phyloP scores from a whole-genome alignment of 1,140 invertebrate species.

The Agraylea sexmaculata region DNA sequence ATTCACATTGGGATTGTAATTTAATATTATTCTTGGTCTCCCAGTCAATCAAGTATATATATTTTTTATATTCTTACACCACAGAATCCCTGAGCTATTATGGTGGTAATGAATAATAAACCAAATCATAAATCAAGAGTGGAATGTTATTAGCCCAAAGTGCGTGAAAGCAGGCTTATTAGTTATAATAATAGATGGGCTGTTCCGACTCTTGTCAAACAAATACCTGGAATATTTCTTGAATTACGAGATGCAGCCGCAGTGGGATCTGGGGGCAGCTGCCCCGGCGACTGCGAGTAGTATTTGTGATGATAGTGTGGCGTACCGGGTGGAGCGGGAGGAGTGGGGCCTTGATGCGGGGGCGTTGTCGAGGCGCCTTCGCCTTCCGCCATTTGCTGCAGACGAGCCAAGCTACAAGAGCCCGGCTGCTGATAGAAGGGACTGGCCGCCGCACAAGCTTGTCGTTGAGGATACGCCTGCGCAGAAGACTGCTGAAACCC shows the following conservation, averaged over 20 bases:
- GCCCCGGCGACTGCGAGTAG: constrained; percentile 12
- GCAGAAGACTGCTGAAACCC: constrained; percentile 14
- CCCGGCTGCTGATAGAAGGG: constrained; percentile 26
- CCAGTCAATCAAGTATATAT: no score
- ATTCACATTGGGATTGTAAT: no score
- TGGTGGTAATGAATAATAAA: no score
- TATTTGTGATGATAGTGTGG: constrained; percentile 20
- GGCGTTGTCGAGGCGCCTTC: constrained; percentile 23
- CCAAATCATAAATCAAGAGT: no score
- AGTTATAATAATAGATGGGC: no score
- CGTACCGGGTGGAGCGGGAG: constrained; percentile 21
- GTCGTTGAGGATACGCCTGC: constrained; percentile 15
- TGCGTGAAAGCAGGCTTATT: no score
- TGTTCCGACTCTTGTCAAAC: constrained; percentile 1
- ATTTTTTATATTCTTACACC: no score
- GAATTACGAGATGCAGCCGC: constrained; percentile 14
- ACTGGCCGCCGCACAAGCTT: constrained; percentile 16
- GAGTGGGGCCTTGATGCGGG: constrained; percentile 22
- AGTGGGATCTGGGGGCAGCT: constrained; percentile 7
- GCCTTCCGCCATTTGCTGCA: constrained; percentile 38
- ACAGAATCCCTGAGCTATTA: no score
- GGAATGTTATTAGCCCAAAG: no score
- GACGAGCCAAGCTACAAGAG: constrained; percentile 35
- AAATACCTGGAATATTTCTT: constrained; percentile 18
- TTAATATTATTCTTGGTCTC: no score